Evolutionary conservation across 2,888 invertebrate genomes (phyloP).

Genomic region (Drosophila gaucha): DNA sequence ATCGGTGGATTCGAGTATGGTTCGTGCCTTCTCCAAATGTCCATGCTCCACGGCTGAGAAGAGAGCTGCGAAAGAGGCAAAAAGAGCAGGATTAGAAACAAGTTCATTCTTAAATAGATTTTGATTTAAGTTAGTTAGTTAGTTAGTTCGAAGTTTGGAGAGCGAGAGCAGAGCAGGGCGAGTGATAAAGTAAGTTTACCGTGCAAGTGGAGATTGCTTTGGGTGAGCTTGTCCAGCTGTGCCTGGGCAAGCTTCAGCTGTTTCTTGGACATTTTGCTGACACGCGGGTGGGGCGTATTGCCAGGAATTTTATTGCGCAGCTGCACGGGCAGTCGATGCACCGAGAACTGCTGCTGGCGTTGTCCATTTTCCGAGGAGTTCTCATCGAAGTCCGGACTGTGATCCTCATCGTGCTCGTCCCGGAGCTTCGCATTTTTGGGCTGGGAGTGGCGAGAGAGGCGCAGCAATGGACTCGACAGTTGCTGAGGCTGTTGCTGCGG

Average conservation of each 20-base stretch:
- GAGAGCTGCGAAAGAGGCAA: constrained; percentile 88
- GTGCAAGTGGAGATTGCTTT: constrained; percentile 93
- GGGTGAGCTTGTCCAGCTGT: constrained; percentile 90
- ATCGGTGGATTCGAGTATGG: constrained; percentile 95
- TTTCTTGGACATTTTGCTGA: constrained; percentile 87
- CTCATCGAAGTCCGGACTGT: constrained; percentile 50
- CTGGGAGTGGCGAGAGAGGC: constrained; percentile 76
- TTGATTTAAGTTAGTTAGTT: background rate
- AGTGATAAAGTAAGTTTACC: constrained; percentile 86
- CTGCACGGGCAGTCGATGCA: constrained; percentile 72
- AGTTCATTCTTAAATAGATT: background rate
- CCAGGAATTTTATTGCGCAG: constrained; percentile 64
- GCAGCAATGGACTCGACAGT: constrained; percentile 77
- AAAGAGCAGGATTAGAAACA: background rate
- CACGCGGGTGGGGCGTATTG: constrained; percentile 82
- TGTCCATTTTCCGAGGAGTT: constrained; percentile 64
- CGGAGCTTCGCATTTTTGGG: constrained; percentile 68
- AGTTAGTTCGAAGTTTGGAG: background rate
- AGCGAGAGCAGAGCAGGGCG: constrained; percentile 16
- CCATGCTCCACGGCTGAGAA: constrained; percentile 98
- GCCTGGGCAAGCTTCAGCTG: constrained; percentile 89
- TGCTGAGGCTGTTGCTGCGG: constrained; percentile 57
- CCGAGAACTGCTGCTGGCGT: constrained; percentile 69
- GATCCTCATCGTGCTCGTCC: constrained; percentile 42
- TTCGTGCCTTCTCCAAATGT: constrained; percentile 95